These are phyloP conservation scores for Pampus argenteus DNA, from an alignment of 2,797 vertebrate species.

Conservation along the genomic window DNA sequence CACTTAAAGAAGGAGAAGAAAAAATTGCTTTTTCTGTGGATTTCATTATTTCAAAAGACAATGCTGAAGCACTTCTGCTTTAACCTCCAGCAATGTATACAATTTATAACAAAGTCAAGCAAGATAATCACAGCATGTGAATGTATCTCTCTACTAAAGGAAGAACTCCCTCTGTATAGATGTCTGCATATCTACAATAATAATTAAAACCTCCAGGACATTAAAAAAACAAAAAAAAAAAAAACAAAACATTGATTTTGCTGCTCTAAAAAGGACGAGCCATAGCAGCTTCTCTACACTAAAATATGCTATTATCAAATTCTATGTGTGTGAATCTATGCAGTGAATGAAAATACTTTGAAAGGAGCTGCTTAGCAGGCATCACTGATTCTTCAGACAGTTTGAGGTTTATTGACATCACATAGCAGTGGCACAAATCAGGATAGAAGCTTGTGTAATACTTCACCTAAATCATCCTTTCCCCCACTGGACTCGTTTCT, in stretches of 20 bases:
- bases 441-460: slow-evolving; percentile 6
- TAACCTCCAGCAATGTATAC: not conserved
- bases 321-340: slow-evolving; percentile 9
- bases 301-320: not conserved
- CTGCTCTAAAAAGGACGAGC: not conserved
- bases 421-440: slow-evolving; percentile 16
- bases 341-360: slow-evolving; percentile 12
- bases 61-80: not conserved
- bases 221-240: too few relatives aligned
- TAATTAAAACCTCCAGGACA: not conserved
- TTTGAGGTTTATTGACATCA: slow-evolving; percentile 21
- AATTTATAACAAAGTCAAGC: slow-evolving; percentile 1
- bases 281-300: not conserved
- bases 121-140: slow-evolving; percentile 11
- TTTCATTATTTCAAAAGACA: not conserved
- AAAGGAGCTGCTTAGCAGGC: slow-evolving; percentile 20
- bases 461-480: not conserved
- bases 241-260: too few relatives aligned
- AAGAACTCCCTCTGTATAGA: too few relatives aligned
- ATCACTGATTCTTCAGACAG: slow-evolving; percentile 6
- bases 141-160: too few relatives aligned
- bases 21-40: not conserved
- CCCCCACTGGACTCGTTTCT: not conserved
- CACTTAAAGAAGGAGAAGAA: not conserved
- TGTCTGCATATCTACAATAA: too few relatives aligned